Base-by-base conservation (phyloP, 2,888 invertebrate species). In the Tenthredo scrophulariae region DNA sequence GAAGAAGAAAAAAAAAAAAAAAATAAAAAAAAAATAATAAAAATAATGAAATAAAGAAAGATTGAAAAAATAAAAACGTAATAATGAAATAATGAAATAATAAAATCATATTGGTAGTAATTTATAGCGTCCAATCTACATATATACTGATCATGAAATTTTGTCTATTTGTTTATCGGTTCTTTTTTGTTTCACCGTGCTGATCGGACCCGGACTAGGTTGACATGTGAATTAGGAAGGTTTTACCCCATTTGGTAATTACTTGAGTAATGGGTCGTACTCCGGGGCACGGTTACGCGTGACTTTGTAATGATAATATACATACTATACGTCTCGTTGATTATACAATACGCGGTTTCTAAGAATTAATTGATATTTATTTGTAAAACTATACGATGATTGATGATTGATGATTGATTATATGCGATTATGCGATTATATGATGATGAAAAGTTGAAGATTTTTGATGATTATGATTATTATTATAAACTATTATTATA, bases 401-500 rank as follows among this genome's bases (percentile, higher is more conserved):
- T 88, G 88, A 88, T 54, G 1, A 54, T 50, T 88, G 87, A 88
- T 86, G 86, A 85, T 79, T 3, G 87, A 87, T 88, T 87, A 88
- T 33, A 33, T 37, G 37, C 88, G 88, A 88, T 87, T 86, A 86
- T 82, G 87, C 29, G 29, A 29, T 29, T 29, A 29, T 29, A 29
- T 29, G 2, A 87, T 88, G 79, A 86, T 67, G 13, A 70, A 79
- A 50, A 84, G 75, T 87, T 84, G 75, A 83, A 83, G 79, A 85
- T 80, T 77, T 46, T 58, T 54, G 40, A 75, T 75, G 85, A 82
- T 84, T 82, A 72, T 72, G 72, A 72, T 79, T 50, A 85, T 50
- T 33, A 85, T 79, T 65, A 43, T 26, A 50, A 85, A 85, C 54
- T 83, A 74, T 62, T 84, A 62, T 74, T 79, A 72, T 82, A 46